Conservation (phyloP, 1,140 invertebrate species). For the Trichonephila clavata region DNA sequence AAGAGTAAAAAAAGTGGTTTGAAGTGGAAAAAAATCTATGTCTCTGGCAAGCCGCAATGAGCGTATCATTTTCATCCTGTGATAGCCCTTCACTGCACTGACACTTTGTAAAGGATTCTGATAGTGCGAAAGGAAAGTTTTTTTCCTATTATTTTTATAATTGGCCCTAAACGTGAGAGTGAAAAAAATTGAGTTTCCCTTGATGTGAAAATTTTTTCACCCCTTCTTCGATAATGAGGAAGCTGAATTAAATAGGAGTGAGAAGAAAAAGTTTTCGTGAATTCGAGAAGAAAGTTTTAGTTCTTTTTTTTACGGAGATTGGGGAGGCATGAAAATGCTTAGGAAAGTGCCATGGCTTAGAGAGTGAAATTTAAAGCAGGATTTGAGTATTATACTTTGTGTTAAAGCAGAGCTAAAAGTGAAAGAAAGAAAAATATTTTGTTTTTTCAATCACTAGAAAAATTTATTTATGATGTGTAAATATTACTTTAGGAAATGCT, state of each 20-base stretch:
- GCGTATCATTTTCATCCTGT: neutral
- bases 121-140: neutral
- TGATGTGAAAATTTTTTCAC: neutral
- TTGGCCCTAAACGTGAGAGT: conserved; percentile 1
- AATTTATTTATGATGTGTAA: too few relatives aligned
- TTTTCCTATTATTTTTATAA: conserved; percentile 1
- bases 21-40: neutral
- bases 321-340: neutral
- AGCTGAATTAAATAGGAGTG: conserved; percentile 3
- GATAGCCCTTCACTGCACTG: neutral
- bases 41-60: neutral
- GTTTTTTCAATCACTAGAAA: too few relatives aligned
- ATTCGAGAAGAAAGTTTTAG: neutral
- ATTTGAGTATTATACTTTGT: too few relatives aligned
- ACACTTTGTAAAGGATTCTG: conserved; percentile 11
- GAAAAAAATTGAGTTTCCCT: conserved; percentile 1
- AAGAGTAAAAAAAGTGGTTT: neutral
- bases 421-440: too few relatives aligned
- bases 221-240: conserved; percentile 11
- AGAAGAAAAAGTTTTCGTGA: neutral
- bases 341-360: neutral
- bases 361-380: neutral
- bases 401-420: too few relatives aligned
- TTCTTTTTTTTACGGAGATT: neutral
- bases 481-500: too few relatives aligned